phyloP scores from a whole-genome alignment of 2,113 vertebrate species.

The Labeo rohita region DNA sequence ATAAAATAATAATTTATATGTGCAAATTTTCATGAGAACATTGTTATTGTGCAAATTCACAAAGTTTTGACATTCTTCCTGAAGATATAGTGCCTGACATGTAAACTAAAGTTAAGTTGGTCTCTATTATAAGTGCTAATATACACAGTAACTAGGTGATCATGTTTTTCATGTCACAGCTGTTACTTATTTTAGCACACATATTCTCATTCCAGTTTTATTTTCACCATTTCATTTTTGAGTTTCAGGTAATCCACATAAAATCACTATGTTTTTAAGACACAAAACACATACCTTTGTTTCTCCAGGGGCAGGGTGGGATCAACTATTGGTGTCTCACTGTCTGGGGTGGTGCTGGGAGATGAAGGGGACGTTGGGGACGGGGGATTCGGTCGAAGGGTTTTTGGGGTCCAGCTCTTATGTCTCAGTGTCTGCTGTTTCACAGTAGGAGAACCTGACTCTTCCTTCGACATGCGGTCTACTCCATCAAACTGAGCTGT shows the following conservation, averaged over 20 bases:
- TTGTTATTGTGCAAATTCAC: not conserved
- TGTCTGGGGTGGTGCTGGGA: conserved; percentile 71
- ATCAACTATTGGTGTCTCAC: conserved; percentile 78
- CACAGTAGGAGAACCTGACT: conserved; percentile 61
- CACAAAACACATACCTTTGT: conserved; percentile 80
- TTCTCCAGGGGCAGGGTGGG: conserved; percentile 87
- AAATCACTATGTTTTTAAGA: not conserved
- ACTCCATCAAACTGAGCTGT: conserved; percentile 91
- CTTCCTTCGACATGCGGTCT: conserved; percentile 81
- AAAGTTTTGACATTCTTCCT: not conserved
- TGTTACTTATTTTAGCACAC: not conserved
- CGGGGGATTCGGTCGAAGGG: conserved; percentile 72
- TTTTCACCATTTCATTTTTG: not conserved
- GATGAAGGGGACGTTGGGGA: conserved; percentile 63
- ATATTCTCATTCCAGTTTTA: not conserved
- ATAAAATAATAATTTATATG: too few species aligned
- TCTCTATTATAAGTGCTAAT: not conserved
- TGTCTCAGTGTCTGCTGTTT: conserved; percentile 80
- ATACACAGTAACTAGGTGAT: not conserved
- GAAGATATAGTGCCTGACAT: not conserved
- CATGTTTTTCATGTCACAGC: not conserved
- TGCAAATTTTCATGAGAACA: not conserved
- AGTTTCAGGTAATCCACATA: not conserved
- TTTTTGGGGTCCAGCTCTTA: conserved; percentile 90
- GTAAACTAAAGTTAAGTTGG: not conserved